Evolutionary conservation across 2,113 vertebrate genomes (phyloP).

Genomic region (Emydocephalus ijimae): DNA sequence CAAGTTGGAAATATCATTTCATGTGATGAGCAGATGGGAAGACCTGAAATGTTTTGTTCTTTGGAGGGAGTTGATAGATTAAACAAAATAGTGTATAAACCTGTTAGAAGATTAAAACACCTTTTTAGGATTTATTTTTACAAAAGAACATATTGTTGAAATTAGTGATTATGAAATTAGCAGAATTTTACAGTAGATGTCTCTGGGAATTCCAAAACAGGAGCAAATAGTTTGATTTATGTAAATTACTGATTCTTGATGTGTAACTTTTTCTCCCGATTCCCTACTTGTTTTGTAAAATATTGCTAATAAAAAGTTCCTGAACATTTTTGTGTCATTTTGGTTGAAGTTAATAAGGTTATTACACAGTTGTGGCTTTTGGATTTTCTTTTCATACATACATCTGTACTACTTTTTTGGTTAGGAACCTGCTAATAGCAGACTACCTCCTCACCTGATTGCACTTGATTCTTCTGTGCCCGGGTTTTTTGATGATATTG

Average conservation of each 20-base stretch:
- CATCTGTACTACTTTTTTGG: background rate
- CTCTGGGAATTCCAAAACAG: background rate
- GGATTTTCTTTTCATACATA: background rate
- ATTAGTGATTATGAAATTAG: background rate
- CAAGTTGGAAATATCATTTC: background rate
- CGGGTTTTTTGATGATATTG: conserved; percentile 93
- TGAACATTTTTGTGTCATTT: background rate
- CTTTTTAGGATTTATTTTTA: background rate
- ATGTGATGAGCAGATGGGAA: background rate
- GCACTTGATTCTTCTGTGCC: conserved; percentile 88
- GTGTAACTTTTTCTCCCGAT: background rate
- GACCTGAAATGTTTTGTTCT: background rate
- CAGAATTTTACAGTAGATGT: background rate
- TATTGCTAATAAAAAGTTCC: background rate
- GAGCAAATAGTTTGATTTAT: background rate
- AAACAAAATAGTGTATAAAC: background rate
- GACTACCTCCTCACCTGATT: conserved; percentile 95
- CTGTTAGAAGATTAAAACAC: background rate
- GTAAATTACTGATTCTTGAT: background rate
- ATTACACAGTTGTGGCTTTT: background rate
- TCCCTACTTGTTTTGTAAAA: background rate
- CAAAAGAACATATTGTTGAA: background rate
- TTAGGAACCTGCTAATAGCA: conserved; percentile 91
- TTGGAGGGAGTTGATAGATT: background rate
- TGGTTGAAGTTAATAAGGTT: background rate